Evolutionary conservation across 2,113 vertebrate species (phyloP), one percentile per base, ranked within the genome.

Genomic region (Pseudonaja textilis): DNA sequence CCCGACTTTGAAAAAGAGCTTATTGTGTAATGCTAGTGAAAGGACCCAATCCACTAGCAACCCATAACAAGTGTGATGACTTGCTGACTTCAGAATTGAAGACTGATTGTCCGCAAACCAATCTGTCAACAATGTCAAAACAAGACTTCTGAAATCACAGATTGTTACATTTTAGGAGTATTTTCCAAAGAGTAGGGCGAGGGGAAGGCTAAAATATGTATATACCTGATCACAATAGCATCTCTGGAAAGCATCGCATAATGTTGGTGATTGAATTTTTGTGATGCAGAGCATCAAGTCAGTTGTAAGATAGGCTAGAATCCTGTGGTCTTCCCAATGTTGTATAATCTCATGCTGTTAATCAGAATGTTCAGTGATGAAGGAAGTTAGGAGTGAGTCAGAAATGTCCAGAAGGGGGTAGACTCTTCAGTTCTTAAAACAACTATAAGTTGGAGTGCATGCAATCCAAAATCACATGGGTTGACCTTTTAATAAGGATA

Each of bases 41-140:
- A 92, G 29, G 93, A 42, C 89, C 87, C 90, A 94, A 96, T 94
- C 59, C 55, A 57, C 88, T 92, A 93, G 54, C 45, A 93, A 56
- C 93, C 92, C 93, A 29, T 93, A 95, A 92, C 91, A 94, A 92
- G 20, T 88, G n/a, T 74, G 61, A 16, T 93, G 23, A 90, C 88
- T 96, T 92, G 89, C 88, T 93, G 81, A 91, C 93, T 81, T 96
- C 93, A 86, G 25, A 89, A 91, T 90, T 93, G 85, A 92, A 95
- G 94, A 96, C 93, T 96, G 93, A 93, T 96, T 97, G 89, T 52
- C 29, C 20, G 29, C 93, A 96, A 61, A 59, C 12, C 94, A 93
- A 95, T 89, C 81, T 91, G 42, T 52, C 95, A 97, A 94, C n/a
- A 54, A 26, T 92, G 88, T 93, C 42, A 92, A 92, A 93, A 64